These are phyloP conservation scores for Alexandromys fortis DNA, from an alignment of 2,113 vertebrate genomes.

Conservation along the genomic window DNA sequence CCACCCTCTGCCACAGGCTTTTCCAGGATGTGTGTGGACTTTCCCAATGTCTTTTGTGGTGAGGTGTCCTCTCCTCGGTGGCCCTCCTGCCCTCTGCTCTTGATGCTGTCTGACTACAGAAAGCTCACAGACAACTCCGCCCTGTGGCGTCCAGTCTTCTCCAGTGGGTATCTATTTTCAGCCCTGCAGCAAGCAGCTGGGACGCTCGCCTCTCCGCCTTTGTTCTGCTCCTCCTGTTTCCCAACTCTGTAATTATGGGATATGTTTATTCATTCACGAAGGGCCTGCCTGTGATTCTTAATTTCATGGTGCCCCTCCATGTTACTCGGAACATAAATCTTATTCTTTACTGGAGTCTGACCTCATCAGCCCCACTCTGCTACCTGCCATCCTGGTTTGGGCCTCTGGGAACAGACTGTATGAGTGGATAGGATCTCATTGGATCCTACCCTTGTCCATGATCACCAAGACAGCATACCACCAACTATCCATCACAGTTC, in stretches of 20 bases:
- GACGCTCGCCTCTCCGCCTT: neutral
- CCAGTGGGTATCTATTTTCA: neutral
- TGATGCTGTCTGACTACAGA: neutral
- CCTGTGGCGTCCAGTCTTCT: neutral
- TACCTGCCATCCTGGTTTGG: neutral
- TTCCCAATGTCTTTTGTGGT: neutral
- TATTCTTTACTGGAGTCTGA: fast-evolving
- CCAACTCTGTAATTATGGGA: neutral
- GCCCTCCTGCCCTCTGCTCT: neutral
- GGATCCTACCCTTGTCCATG: neutral
- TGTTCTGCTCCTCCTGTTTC: neutral
- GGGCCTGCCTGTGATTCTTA: neutral
- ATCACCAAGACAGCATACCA: fast-evolving
- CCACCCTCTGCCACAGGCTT: fast-evolving
- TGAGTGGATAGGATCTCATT: neutral
- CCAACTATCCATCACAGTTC: neutral
- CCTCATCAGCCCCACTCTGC: neutral
- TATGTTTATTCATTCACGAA: neutral
- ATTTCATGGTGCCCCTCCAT: neutral
- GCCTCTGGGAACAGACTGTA: neutral
- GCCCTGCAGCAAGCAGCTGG: neutral
- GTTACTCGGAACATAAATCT: neutral
- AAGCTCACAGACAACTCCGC: neutral
- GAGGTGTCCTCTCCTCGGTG: neutral
- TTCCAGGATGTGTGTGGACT: neutral